Evolutionary conservation across 1,140 invertebrate species (phyloP).

Genomic region (Drosophila gunungcola): DNA sequence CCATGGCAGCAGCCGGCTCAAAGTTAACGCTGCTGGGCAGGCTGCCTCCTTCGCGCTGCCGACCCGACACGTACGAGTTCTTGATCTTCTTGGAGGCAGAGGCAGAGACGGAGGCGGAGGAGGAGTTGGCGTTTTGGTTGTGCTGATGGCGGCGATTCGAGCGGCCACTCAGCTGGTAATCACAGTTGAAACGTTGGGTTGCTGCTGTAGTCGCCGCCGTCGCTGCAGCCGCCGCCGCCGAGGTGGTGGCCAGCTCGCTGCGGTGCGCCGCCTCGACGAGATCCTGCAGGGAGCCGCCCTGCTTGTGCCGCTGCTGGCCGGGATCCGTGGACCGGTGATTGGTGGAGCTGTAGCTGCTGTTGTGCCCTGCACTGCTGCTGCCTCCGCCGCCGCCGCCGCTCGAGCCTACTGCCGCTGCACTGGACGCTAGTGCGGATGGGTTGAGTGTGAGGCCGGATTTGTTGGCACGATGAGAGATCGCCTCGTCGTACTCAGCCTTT

Average conservation of each 20-base stretch:
- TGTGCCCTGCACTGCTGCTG: constrained; percentile 43
- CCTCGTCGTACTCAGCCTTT: constrained; percentile 83
- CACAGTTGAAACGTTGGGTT: constrained; percentile 74
- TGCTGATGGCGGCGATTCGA: constrained; percentile 69
- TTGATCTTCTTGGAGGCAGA: constrained; percentile 47
- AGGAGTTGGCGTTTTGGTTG: constrained; percentile 57
- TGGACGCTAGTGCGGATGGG: constrained; percentile 54
- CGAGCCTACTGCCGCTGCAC: constrained; percentile 23
- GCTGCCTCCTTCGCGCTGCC: constrained; percentile 89
- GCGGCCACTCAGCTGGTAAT: constrained; percentile 69
- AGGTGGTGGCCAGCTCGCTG: constrained; percentile 67
- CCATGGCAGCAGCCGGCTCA: constrained; percentile 55
- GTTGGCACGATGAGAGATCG: constrained; percentile 73
- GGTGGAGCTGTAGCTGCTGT: constrained; percentile 15
- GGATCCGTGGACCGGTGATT: constrained; percentile 47
- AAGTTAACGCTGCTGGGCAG: constrained; percentile 87
- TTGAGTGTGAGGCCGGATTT: constrained; percentile 68
- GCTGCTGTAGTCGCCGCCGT: constrained; percentile 48
- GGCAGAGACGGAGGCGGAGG: constrained; percentile 20
- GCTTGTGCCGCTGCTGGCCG: constrained; percentile 74
- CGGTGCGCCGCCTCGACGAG: constrained; percentile 71
- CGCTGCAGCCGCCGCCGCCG: constrained; percentile 46
- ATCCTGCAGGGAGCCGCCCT: constrained; percentile 84
- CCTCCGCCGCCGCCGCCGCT: constrained; percentile 18
- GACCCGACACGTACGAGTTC: constrained; percentile 86